Percentiles rank a stretch among this genome's conserved stretches.
These are phyloP conservation scores for Myrmecobius fasciatus DNA, from an alignment of 2,113 vertebrate genomes.

Conservation along the genomic window DNA sequence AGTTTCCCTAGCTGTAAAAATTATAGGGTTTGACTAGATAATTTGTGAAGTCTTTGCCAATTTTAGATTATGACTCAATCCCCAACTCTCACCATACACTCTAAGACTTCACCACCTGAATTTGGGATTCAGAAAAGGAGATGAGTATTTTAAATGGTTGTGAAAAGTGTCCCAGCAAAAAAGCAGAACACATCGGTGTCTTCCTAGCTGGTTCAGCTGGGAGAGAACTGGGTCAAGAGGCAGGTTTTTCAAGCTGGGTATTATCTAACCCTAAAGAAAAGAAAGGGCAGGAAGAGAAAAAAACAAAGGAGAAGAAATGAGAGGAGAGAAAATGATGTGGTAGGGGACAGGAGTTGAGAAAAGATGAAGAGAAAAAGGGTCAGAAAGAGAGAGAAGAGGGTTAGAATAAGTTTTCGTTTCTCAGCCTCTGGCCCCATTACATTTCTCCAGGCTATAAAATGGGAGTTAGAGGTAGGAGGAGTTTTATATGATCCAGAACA, in stretches of 20 bases:
- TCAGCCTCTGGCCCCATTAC: fast-evolving
- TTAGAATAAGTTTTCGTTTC: not conserved
- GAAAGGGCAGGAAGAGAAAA: not conserved
- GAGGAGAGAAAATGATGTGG: slow-evolving; percentile 51
- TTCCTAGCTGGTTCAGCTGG: not conserved
- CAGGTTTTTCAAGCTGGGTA: slow-evolving; percentile 72
- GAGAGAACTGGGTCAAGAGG: slow-evolving; percentile 65
- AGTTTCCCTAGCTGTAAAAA: not conserved
- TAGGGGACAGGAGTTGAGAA: slow-evolving; percentile 27
- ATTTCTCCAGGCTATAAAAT: not conserved
- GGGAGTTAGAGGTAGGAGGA: not conserved
- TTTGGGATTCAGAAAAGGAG: not conserved
- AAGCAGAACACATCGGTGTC: not conserved
- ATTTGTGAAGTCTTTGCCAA: not conserved
- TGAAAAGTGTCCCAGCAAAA: not conserved
- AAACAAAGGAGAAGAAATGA: not conserved
- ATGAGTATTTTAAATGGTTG: not conserved
- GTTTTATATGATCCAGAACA: not conserved
- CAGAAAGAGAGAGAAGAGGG: not conserved
- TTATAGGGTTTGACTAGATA: not conserved
- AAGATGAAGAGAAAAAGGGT: not conserved
- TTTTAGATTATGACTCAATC: not conserved
- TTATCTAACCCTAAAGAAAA: slow-evolving; percentile 33
- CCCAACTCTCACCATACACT: not conserved
- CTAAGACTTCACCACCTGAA: not conserved